A percentile compares a stretch with the other conserved stretches of the same genome.
phyloP scores from a whole-genome alignment of 2,113 vertebrate genomes.

The Ailurus styani region DNA sequence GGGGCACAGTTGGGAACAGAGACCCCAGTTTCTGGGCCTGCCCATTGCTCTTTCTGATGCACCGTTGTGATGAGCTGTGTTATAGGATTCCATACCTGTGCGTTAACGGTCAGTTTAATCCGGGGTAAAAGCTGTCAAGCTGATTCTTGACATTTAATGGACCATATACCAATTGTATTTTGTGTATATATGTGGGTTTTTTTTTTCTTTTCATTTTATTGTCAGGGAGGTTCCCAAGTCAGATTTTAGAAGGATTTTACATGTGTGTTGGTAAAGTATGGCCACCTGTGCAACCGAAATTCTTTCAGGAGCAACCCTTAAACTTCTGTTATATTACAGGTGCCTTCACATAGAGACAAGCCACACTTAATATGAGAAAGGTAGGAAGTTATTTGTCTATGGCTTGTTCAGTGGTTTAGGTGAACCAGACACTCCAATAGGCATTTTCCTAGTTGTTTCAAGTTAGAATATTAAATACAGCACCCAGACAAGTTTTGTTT shows the following conservation, averaged over 20 bases:
- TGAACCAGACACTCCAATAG: not conserved
- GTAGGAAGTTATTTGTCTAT: not conserved
- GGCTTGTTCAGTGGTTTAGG: not conserved
- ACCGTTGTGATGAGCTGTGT: not conserved
- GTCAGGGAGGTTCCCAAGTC: not conserved
- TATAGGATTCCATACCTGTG: not conserved
- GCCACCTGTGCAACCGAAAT: not conserved
- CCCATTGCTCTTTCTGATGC: not conserved
- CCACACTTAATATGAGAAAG: not conserved
- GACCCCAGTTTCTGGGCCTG: not conserved
- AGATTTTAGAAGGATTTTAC: conserved; percentile 7
- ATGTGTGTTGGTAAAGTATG: not conserved
- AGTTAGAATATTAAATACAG: not conserved
- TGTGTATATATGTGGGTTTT: not conserved
- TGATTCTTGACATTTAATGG: not conserved
- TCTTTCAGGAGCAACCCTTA: not conserved
- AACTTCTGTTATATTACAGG: not conserved
- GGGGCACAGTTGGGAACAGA: not conserved
- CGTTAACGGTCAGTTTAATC: not conserved
- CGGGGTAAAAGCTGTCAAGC: not conserved
- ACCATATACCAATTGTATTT: not conserved
- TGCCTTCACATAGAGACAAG: not conserved
- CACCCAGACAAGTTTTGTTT: not conserved
- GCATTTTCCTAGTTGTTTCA: not conserved
- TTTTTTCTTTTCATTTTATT: not conserved